A percentile compares a stretch with the other conserved stretches of the same genome.
Conservation (phyloP, 2,888 invertebrate genomes). For the Pseudococcus longispinus region DNA sequence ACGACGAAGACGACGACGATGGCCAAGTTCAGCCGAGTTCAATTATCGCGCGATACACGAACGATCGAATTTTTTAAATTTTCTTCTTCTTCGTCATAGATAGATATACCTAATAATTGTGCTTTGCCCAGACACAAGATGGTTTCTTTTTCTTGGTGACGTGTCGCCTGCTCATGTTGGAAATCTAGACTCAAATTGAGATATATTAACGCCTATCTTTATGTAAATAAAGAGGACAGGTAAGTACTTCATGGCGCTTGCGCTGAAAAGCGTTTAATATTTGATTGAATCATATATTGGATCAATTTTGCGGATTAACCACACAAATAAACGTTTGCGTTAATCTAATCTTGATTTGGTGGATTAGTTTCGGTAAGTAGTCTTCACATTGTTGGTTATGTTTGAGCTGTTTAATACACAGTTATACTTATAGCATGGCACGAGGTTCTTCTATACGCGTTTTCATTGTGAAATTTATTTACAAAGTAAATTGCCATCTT, state of each 20-base stretch:
- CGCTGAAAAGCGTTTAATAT: not conserved
- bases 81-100: not conserved
- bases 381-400: not conserved
- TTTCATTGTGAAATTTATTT: not conserved
- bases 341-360: slow-evolving; percentile 16
- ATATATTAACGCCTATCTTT: not conserved
- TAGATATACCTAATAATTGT: not conserved
- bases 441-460: not conserved
- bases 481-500: not conserved
- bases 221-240: not conserved
- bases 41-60: not conserved
- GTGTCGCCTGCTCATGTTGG: not conserved
- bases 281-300: not conserved
- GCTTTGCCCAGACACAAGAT: not conserved
- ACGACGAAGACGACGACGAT: not conserved
- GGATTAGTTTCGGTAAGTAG: slow-evolving; percentile 11
- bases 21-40: slow-evolving; percentile 16
- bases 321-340: not conserved
- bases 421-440: too few species aligned
- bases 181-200: not conserved
- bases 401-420: not conserved
- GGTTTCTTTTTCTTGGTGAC: not conserved
- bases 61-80: not conserved
- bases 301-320: slow-evolving; percentile 37
- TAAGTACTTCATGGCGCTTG: too few species aligned